phyloP scores from a whole-genome alignment of 1,140 invertebrate genomes.

The Ditylenchus dipsaci region DNA sequence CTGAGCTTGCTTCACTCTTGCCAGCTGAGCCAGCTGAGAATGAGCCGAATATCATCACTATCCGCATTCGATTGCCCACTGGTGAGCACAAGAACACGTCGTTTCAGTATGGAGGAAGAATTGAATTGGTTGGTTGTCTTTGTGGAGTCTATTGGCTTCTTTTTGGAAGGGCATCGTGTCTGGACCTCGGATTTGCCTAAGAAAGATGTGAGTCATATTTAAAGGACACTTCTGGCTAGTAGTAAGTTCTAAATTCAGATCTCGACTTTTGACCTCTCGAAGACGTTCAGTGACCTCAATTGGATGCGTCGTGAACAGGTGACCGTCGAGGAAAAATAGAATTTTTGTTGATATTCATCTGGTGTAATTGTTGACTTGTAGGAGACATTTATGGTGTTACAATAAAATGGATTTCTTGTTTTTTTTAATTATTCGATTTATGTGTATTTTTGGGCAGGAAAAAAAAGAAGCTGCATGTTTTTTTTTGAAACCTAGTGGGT shows the following conservation, averaged over 20 bases:
- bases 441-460: no score
- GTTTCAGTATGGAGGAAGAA: constrained; percentile 28
- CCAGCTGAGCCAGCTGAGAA: constrained; percentile 30
- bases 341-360: no score
- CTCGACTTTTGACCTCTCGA: constrained; percentile 23
- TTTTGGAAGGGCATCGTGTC: constrained; percentile 24
- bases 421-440: no score
- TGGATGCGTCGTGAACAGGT: constrained; percentile 38
- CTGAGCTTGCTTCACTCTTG: constrained; percentile 19
- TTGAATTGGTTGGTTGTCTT: constrained; percentile 25
- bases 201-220: constrained; percentile 29
- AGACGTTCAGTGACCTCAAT: constrained; percentile 35
- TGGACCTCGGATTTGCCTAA: constrained; percentile 39
- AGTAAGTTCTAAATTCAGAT: constrained; percentile 4
- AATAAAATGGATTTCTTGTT: no score
- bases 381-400: no score
- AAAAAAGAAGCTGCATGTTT: no score
- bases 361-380: no score
- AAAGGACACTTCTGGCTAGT: neutral
- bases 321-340: constrained; percentile 28
- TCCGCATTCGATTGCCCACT: constrained; percentile 35
- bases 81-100: constrained; percentile 31
- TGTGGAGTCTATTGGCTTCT: constrained; percentile 38
- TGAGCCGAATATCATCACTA: constrained; percentile 23
- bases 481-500: no score